Evolutionary conservation across 2,797 vertebrate species (phyloP).

Genomic region (Spinibarbus caldwelli): DNA sequence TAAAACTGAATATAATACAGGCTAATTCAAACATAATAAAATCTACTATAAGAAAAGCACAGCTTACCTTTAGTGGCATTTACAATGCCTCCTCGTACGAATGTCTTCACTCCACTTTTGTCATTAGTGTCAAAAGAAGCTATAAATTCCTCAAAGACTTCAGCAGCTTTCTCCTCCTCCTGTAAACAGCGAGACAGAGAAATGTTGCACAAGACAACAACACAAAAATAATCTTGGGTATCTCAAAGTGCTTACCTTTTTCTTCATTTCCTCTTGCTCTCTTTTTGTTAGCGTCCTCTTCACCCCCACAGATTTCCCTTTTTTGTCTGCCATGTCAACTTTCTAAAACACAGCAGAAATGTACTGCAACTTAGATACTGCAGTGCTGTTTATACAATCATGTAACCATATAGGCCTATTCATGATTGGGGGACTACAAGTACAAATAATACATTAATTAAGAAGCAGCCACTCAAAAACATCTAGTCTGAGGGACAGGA

Average conservation of each 20-base stretch:
- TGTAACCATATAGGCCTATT: not conserved
- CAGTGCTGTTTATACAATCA: not conserved
- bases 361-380: not conserved
- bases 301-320: slow-evolving; percentile 73
- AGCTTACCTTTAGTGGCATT: slow-evolving; percentile 82
- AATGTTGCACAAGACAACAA: not conserved
- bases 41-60: not conserved
- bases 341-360: slow-evolving; percentile 56
- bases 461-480: not conserved
- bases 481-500: not conserved
- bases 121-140: slow-evolving; percentile 80
- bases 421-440: not conserved
- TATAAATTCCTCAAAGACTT: slow-evolving; percentile 85
- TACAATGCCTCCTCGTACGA: slow-evolving; percentile 83
- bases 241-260: slow-evolving; percentile 72
- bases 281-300: slow-evolving; percentile 79
- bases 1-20: not conserved
- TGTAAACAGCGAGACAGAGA: slow-evolving; percentile 53
- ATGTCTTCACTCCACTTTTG: slow-evolving; percentile 78
- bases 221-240: not conserved
- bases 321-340: slow-evolving; percentile 81
- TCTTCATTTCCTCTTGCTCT: slow-evolving; percentile 80
- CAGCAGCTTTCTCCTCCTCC: slow-evolving; percentile 85
- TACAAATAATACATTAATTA: not conserved
- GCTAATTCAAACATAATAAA: not conserved